A percentile compares a stretch with the other conserved stretches of the same genome.
Conservation (phyloP, 2,797 vertebrate species). For the Fringilla coelebs region DNA sequence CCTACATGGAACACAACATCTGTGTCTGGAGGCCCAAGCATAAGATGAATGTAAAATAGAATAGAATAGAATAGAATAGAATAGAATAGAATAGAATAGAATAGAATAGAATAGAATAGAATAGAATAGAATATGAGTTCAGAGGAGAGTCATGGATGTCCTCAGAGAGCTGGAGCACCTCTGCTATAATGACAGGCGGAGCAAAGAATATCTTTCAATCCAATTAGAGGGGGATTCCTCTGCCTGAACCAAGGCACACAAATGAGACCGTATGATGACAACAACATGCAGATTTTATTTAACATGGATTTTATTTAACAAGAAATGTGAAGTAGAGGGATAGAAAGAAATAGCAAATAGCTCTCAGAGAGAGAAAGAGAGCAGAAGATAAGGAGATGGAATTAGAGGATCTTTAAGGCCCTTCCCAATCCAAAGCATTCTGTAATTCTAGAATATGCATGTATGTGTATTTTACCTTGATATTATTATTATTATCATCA, state of each 20-base stretch:
- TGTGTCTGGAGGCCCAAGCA: not conserved
- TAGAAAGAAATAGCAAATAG: not conserved
- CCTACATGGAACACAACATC: no score
- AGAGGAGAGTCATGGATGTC: not conserved
- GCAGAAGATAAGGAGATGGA: not conserved
- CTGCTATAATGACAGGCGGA: not conserved
- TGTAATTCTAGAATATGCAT: not conserved
- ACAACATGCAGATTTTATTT: not conserved
- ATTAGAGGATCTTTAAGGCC: not conserved
- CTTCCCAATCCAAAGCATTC: not conserved
- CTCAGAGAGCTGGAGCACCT: not conserved
- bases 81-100: no score
- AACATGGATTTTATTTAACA: not conserved
- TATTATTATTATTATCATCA: not conserved
- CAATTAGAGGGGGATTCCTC: not conserved
- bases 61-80: not conserved
- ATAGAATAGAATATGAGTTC: not conserved
- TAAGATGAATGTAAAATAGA: not conserved
- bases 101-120: not conserved
- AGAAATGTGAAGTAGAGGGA: not conserved
- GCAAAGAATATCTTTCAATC: not conserved
- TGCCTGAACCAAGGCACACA: fast-evolving
- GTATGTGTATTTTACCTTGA: not conserved
- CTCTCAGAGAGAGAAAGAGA: not conserved
- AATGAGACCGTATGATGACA: not conserved